Evolutionary conservation across 2,113 vertebrate genomes (phyloP).

Genomic region (Cettia cetti): DNA sequence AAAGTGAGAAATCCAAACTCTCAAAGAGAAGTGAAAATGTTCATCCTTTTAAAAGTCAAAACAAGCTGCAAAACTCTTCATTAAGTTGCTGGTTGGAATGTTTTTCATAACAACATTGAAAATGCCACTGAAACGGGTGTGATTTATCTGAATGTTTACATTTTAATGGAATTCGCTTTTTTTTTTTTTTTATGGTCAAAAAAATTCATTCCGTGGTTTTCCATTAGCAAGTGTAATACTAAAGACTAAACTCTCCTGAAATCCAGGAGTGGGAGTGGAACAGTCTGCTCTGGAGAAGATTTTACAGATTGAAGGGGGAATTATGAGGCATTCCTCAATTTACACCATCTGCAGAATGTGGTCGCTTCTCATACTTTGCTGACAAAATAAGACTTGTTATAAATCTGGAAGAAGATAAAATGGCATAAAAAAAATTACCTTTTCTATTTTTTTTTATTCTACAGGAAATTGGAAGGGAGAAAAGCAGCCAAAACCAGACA

Average conservation of each 20-base stretch:
- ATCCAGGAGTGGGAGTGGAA: constrained; percentile 42
- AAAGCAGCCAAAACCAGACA: not conserved
- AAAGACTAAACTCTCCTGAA: not conserved
- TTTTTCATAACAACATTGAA: not conserved
- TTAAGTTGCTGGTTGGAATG: constrained; percentile 5
- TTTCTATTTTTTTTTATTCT: not conserved
- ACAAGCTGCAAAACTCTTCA: constrained; percentile 10
- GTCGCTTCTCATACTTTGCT: not conserved
- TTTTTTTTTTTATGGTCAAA: not conserved
- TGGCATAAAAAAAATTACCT: not conserved
- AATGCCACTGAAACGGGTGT: constrained; percentile 1
- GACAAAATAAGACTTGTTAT: constrained; percentile 25
- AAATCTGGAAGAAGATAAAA: not conserved
- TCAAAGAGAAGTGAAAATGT: not conserved
- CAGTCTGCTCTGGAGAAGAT: constrained; percentile 29
- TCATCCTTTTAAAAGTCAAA: not conserved
- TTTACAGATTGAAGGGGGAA: not conserved
- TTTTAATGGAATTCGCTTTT: not conserved
- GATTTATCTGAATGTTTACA: constrained; percentile 44
- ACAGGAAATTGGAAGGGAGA: not conserved
- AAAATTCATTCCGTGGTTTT: not conserved
- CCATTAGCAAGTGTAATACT: not conserved
- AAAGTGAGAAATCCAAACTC: not conserved
- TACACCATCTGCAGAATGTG: constrained; percentile 38
- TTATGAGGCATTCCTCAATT: constrained; percentile 41